A percentile compares a stretch with the other conserved stretches of the same genome.
Conservation (phyloP, 1,140 invertebrate genomes). For the Atta colombica region DNA sequence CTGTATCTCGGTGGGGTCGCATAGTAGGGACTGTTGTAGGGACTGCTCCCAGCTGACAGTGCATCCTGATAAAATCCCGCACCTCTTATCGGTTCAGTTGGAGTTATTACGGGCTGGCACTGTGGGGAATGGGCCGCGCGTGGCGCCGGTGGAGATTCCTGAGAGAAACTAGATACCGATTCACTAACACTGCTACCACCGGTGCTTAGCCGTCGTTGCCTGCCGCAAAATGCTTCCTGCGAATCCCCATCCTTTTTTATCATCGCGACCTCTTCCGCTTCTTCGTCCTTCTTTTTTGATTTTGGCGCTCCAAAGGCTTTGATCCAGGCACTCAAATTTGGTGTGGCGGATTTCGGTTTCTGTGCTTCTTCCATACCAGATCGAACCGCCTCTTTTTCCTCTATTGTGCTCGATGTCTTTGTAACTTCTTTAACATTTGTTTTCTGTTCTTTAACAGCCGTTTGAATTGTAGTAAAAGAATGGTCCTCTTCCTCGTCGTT, state of each 20-base stretch:
- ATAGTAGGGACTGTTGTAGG: conserved; percentile 85
- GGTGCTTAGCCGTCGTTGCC: conserved; percentile 83
- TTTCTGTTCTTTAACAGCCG: conserved; percentile 72
- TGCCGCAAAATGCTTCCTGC: conserved; percentile 75
- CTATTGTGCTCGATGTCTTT: conserved; percentile 60
- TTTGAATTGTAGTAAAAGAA: conserved; percentile 38
- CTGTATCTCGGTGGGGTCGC: conserved; percentile 85
- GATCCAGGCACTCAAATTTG: conserved; percentile 96
- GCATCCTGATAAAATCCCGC: conserved; percentile 85
- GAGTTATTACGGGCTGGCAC: conserved; percentile 77
- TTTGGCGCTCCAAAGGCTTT: conserved; percentile 95
- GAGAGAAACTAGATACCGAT: conserved; percentile 85
- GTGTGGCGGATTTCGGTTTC: conserved; percentile 88
- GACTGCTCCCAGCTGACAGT: conserved; percentile 83
- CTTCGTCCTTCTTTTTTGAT: conserved; percentile 85
- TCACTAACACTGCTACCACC: conserved; percentile 85
- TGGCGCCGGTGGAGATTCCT: conserved; percentile 82
- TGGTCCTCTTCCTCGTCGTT: conserved; percentile 83
- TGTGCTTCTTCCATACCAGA: conserved; percentile 77
- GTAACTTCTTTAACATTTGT: conserved; percentile 52
- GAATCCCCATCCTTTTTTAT: conserved; percentile 79
- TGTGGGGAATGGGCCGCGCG: conserved; percentile 82
- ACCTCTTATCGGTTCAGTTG: conserved; percentile 81
- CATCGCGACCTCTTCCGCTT: conserved; percentile 73
- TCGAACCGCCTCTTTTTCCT: conserved; percentile 79